Conservation (phyloP, 1,140 invertebrate genomes). For the Scaptomyza montana region DNA sequence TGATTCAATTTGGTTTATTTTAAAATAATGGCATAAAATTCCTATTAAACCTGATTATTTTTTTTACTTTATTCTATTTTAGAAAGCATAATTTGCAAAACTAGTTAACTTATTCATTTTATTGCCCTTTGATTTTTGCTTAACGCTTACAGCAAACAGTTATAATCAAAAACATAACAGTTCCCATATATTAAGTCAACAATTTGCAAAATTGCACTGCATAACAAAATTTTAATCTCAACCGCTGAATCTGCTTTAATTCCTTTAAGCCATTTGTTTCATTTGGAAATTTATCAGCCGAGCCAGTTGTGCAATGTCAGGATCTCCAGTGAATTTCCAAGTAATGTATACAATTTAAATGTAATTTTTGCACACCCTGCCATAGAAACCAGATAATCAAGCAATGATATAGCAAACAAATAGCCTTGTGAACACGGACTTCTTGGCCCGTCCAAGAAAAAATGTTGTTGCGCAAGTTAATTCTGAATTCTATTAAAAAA, state of each 20-base stretch:
- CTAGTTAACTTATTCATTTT: background rate
- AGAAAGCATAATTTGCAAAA: background rate
- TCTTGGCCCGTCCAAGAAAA: background rate
- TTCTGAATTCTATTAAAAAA: constrained; percentile 8
- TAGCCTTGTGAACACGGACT: background rate
- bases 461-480: constrained; percentile 3
- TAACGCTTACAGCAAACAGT: too few species aligned
- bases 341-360: constrained; percentile 21
- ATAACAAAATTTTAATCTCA: too few species aligned
- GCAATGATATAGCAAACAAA: background rate
- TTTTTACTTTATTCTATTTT: too few species aligned
- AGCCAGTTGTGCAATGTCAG: background rate
- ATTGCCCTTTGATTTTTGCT: background rate
- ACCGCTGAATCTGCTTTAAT: too few species aligned
- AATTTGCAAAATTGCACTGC: too few species aligned
- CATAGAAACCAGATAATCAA: background rate
- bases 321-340: background rate
- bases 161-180: background rate
- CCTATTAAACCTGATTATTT: too few species aligned
- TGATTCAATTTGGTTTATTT: too few species aligned
- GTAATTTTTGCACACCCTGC: constrained; percentile 3
- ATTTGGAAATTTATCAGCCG: background rate
- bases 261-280: background rate
- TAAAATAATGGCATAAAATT: too few species aligned
- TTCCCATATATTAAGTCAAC: too few species aligned